Conservation (phyloP, 64 coral and sea anemone species). For the Montipora cactus region DNA sequence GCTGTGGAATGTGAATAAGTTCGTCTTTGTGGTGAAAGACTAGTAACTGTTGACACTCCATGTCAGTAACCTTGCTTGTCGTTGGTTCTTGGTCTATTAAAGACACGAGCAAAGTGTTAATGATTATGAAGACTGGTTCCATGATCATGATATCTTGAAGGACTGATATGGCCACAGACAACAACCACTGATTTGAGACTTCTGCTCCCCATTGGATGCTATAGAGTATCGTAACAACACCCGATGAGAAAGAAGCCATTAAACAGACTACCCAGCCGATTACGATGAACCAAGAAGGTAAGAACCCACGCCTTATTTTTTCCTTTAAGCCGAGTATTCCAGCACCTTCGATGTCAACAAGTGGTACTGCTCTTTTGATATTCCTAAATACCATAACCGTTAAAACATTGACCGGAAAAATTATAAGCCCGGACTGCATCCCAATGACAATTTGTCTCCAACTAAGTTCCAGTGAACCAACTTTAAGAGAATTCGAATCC, state of each 20-base stretch:
- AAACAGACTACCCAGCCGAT: conserved; percentile 83
- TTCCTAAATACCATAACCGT: conserved; percentile 88
- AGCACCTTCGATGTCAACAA: no score
- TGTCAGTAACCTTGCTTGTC: conserved; percentile 12
- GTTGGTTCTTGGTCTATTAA: conserved; percentile 27
- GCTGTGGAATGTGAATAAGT: neutral
- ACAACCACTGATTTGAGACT: conserved; percentile 74
- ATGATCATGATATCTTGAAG: conserved; percentile 78
- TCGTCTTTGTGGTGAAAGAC: conserved; percentile 19
- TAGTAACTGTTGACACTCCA: neutral
- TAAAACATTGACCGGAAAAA: conserved; percentile 56
- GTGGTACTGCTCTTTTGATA: neutral
- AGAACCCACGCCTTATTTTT: conserved; percentile 20
- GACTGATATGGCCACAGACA: conserved; percentile 66
- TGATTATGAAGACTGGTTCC: conserved; percentile 64
- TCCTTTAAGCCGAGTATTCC: neutral
- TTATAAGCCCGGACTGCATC: conserved; percentile 80
- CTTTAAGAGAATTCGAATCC: conserved; percentile 35
- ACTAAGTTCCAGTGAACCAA: conserved; percentile 78
- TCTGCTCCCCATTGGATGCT: conserved; percentile 89
- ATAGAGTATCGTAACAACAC: conserved; percentile 67
- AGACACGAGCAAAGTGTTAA: conserved; percentile 48
- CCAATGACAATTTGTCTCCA: conserved; percentile 76
- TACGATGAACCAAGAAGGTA: conserved; percentile 67
- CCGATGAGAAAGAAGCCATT: conserved; percentile 47